Percentiles rank a stretch among this genome's conserved stretches.
phyloP scores from a whole-genome alignment of 2,113 vertebrate genomes.

The Paralichthys olivaceus region DNA sequence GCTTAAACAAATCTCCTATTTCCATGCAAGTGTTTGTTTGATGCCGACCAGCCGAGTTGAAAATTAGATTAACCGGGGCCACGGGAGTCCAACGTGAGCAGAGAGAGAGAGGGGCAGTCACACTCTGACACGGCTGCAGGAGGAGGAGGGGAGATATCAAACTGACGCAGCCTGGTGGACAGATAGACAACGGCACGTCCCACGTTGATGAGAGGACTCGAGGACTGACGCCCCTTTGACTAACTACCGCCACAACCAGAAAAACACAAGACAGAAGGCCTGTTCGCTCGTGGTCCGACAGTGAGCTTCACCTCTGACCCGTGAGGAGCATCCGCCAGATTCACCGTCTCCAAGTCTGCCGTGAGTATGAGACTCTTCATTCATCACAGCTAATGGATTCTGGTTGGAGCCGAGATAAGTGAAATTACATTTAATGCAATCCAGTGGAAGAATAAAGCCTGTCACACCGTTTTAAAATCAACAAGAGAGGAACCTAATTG shows the following conservation, averaged over 20 bases:
- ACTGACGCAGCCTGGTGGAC: constrained; percentile 2
- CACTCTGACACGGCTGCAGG: background rate
- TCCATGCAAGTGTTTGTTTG: background rate
- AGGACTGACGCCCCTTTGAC: constrained; percentile 30
- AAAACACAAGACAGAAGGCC: constrained; percentile 3
- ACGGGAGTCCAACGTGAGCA: background rate
- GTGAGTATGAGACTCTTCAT: constrained; percentile 29
- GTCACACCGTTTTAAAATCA: constrained; percentile 28
- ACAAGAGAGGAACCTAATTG: background rate
- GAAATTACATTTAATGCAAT: constrained; percentile 29
- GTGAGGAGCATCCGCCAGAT: constrained; percentile 28
- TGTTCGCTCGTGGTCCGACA: background rate
- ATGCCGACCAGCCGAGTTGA: background rate
- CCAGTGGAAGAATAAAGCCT: constrained; percentile 2
- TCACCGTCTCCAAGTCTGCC: constrained; percentile 17
- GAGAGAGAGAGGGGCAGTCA: constrained; percentile 19
- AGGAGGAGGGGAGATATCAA: constrained; percentile 38
- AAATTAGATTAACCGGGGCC: background rate
- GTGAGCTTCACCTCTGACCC: background rate
- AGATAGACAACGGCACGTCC: constrained; percentile 7
- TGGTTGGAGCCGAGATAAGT: constrained; percentile 6
- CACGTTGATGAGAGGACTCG: constrained; percentile 18
- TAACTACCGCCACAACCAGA: constrained; percentile 14
- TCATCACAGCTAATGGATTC: constrained; percentile 22
- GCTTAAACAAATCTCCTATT: background rate